Base-by-base conservation (phyloP, 2,888 invertebrate species). In the Caenorhabditis sulstoni region DNA sequence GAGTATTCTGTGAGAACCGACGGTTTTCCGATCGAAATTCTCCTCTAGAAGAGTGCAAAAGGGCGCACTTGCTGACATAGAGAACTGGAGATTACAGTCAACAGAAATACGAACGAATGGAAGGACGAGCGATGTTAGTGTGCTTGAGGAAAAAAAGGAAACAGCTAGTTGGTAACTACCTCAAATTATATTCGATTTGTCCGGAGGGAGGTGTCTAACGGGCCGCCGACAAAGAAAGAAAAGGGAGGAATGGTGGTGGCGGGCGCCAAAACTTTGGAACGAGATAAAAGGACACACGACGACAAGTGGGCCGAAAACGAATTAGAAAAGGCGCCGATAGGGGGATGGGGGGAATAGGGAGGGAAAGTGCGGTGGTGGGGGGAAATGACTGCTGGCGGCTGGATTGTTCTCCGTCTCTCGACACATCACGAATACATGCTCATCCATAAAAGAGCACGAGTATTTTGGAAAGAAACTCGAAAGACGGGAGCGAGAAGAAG, bases 241-340 rank as follows among this genome's bases (percentile, higher is more conserved):
- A 61, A 20, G 61, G 55, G 39, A 20, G 70, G 35, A 35, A 29
- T 52, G 52, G 52, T 52, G 52, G 52, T 14, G 53, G 55, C 41
- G 57, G 57, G 71, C 71, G 71, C 71, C 71, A 71, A 71, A 71
- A 41, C 57, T 71, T 71, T 53, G 47, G 39, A 53, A 55, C 71
- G 71, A 71, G 55, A 71, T 53, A 64, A 71, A 71, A 71, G 71
- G 71, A 64, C 71, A 71, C 29, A 29, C 29, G 29, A 29, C 57
- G 71, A 64, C 71, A 71, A 71, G 71, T 71, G 71, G 71, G 71
- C 71, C 71, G 71, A 71, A 71, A 71, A 71, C 71, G 71, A 71
- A 71, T 71, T 64, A 64, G 71, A 59, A 45, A 52, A 71, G 53
- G 59, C 61, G 71, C 61, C 57, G 39, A 57, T 52, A 37, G 44